Percentiles rank a stretch among this genome's conserved stretches.
These are phyloP conservation scores for Poecilia latipinna DNA, from an alignment of 2,113 vertebrate genomes.

Conservation along the genomic window DNA sequence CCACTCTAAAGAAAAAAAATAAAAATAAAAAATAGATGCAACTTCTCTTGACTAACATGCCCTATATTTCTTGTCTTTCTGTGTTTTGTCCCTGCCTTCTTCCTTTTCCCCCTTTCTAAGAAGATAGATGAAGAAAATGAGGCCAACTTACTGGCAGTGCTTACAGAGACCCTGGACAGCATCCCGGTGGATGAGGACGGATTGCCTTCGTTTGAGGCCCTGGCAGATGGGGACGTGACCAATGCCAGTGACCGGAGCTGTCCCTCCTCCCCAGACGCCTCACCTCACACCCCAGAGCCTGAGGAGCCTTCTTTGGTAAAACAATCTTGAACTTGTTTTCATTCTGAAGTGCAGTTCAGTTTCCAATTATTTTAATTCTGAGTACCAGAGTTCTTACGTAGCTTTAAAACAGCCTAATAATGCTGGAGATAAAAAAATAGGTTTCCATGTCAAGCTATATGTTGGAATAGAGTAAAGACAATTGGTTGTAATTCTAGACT, in stretches of 20 bases:
- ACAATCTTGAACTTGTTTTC: conserved; percentile 45
- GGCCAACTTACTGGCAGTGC: conserved; percentile 98
- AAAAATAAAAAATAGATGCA: conserved; percentile 55
- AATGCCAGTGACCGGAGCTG: conserved; percentile 94
- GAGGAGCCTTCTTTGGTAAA: conserved; percentile 99
- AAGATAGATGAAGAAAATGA: conserved; percentile 99
- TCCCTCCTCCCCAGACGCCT: conserved; percentile 91
- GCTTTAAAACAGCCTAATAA: not conserved
- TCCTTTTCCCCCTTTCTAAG: conserved; percentile 76
- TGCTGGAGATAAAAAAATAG: not conserved
- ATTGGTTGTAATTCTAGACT: not conserved
- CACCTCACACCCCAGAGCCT: conserved; percentile 91
- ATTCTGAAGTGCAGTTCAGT: not conserved
- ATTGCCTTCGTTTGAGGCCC: conserved; percentile 97
- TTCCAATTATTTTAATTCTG: conserved; percentile 1
- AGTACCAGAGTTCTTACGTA: not conserved
- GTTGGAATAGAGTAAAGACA: not conserved
- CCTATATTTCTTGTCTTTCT: conserved; percentile 67
- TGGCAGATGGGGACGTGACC: conserved; percentile 99
- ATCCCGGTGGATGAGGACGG: conserved; percentile 99
- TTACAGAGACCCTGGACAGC: conserved; percentile 98
- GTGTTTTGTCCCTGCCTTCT: conserved; percentile 48
- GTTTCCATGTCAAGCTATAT: not conserved
- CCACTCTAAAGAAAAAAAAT: conserved; percentile 38
- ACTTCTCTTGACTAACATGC: conserved; percentile 76